A percentile compares a stretch with the other conserved stretches of the same genome.
Conservation (phyloP, 2,113 vertebrate species). For the Syrrhaptes paradoxus region DNA sequence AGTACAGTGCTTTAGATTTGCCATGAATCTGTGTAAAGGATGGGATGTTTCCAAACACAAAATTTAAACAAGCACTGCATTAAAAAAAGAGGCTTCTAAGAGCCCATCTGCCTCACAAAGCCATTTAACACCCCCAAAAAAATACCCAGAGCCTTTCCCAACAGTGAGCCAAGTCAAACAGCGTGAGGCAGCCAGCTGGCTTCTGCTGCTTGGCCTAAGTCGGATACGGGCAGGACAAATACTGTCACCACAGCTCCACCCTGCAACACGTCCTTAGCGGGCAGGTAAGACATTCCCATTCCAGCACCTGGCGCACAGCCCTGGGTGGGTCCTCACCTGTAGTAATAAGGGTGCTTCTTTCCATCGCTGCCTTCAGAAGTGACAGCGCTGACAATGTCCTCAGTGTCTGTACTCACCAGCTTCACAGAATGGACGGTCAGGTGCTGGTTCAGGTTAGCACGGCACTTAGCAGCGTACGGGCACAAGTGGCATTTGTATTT, state of each 20-base stretch:
- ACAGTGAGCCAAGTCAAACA: not conserved
- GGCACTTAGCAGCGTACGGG: slow-evolving; percentile 98
- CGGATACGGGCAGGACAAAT: not conserved
- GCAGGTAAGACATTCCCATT: not conserved
- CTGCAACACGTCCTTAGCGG: rapidly evolving
- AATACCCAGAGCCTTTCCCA: not conserved
- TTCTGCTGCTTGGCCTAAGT: not conserved
- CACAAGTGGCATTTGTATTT: slow-evolving; percentile 99
- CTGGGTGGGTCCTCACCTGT: slow-evolving; percentile 82
- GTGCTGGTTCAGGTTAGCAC: slow-evolving; percentile 98
- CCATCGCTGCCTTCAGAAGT: slow-evolving; percentile 87
- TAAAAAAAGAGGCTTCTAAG: not conserved
- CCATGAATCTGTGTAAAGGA: rapidly evolving
- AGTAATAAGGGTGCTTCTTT: slow-evolving; percentile 94
- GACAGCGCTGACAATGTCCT: slow-evolving; percentile 93
- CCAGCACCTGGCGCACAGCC: not conserved
- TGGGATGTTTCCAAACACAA: not conserved
- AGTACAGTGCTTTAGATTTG: not conserved
- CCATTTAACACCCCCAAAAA: not conserved
- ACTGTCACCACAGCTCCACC: not conserved
- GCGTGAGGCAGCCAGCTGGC: not conserved
- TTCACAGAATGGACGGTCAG: slow-evolving; percentile 98
- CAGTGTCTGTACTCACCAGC: slow-evolving; percentile 93
- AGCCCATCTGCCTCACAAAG: not conserved
- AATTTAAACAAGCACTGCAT: not conserved